phyloP scores from a whole-genome alignment of 1,140 invertebrate species.

The Bombus confusus region DNA sequence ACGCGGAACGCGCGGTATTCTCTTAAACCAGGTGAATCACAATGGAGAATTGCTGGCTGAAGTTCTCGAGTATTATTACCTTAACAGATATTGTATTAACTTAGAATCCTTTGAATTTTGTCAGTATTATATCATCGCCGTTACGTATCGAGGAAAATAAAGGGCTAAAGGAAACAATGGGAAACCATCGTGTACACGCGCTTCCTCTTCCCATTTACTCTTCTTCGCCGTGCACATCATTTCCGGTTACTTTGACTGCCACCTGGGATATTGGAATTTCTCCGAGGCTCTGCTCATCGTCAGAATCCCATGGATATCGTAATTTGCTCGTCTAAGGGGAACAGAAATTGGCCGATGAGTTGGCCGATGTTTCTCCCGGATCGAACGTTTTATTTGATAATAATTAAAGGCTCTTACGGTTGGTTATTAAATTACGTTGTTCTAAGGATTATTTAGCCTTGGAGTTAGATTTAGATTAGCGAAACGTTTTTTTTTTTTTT shows the following conservation, averaged over 20 bases:
- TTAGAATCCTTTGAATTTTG: constrained; percentile 17
- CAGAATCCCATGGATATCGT: not conserved
- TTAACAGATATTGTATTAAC: not conserved
- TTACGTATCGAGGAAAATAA: not conserved
- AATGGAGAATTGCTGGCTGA: not conserved
- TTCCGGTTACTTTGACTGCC: constrained; percentile 8
- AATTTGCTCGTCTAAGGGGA: not conserved
- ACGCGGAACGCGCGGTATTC: constrained; percentile 6
- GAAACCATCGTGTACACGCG: not conserved
- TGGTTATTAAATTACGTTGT: not conserved
- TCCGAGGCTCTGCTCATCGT: not conserved
- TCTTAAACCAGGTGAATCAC: constrained; percentile 1
- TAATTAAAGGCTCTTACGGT: not conserved
- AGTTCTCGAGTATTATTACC: constrained; percentile 19
- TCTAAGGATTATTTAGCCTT: too few relatives aligned
- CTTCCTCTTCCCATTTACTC: too few relatives aligned
- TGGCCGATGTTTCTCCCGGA: not conserved
- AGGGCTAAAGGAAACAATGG: not conserved
- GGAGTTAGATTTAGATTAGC: too few relatives aligned
- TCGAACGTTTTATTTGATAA: not conserved
- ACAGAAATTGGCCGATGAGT: not conserved
- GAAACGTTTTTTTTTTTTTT: too few relatives aligned
- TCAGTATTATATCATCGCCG: not conserved
- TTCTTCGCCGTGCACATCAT: not conserved
- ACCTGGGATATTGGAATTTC: not conserved